Base-by-base conservation (phyloP, 64 coral and sea anemone genomes). In the Cladopsammia gracilis region DNA sequence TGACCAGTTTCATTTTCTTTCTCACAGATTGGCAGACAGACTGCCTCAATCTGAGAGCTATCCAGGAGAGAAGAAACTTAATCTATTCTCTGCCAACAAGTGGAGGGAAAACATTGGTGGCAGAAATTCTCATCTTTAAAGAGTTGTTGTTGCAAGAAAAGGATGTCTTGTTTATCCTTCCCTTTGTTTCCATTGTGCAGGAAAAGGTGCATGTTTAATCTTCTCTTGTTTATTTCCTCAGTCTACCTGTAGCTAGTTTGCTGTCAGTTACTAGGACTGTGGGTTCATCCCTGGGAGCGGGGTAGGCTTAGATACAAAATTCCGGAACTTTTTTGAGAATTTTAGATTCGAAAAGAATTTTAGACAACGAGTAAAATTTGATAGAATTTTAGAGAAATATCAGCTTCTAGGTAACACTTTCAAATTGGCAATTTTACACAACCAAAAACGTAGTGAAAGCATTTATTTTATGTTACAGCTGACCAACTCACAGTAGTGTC, bases 101-200 rank as follows among this genome's bases (percentile, higher is more conserved):
- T 92, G 97, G 97, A 87, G 97, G 97, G 46, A 98, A 98, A 87
- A 98, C 97, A 12, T 69, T 98, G 50, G 97, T 98, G 14, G 94
- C 97, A 66, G 97, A 98, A 78, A 96, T 98, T 77, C 76, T 98
- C 25, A 96, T 98, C 48, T 91, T 98, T 70, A 98, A 82, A 77
- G 97, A 98, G 64, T 60, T 98, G 71, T 71, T 98, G 43, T 84
- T 93, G 44, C 86, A 96, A 77, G 52, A 96, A 48, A 96, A 94
- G 61, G 97, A 98, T 91, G 97, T 90, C 48, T 7, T 98, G 25
- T 93, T 98, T 66, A 79, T 98, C 25, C 83, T 98, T 42, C 97
- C 97, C 20, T 98, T 98, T 96, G 91, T 98, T 10, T 98, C 97
- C 16, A 96, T 98, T 96, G 97, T 98, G 7, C 97, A 98, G 52